Base-by-base conservation (phyloP, 2,888 invertebrate genomes). In the Masnerella sp. region DNA sequence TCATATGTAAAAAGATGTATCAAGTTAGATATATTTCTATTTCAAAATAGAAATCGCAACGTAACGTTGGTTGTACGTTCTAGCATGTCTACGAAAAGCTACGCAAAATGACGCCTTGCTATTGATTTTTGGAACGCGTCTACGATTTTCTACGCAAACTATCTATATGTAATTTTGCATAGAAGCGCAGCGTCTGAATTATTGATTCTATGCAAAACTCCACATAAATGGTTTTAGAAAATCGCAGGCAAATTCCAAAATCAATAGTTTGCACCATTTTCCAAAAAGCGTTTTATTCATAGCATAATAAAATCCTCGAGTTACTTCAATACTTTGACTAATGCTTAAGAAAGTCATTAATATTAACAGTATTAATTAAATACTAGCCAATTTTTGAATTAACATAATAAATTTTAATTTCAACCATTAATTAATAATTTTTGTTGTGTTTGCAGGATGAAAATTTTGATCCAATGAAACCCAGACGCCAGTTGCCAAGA, bases 381-480 rank as follows among this genome's bases (percentile, higher is more conserved):
- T n/a, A n/a, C n/a, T n/a, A n/a, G n/a, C n/a, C n/a, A n/a, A n/a
- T n/a, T n/a, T n/a, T n/a, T n/a, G n/a, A n/a, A n/a, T n/a, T n/a
- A n/a, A n/a, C n/a, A n/a, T n/a, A n/a, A n/a, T n/a, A n/a, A n/a
- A n/a, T n/a, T n/a, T n/a, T n/a, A n/a, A n/a, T n/a, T n/a, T n/a
- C n/a, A n/a, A n/a, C n/a, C n/a, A n/a, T n/a, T n/a, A n/a, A n/a
- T n/a, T n/a, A n/a, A n/a, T n/a, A n/a, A n/a, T n/a, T n/a, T n/a
- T n/a, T n/a, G n/a, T n/a, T n/a, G 2, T 38, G 43, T 74, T n/a
- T 70, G 0, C 25, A 76, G 77, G 59, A 74, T 22, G 49, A 71
- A 22, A 62, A 59, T 30, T 76, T 78, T 14, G 62, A 85, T 65
- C 84, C 83, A 4, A 84, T 83, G 82, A 78, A 79, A 38, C 84